These are phyloP conservation scores for Nephila pilipes DNA, from an alignment of 1,140 invertebrate genomes.

Conservation along the genomic window DNA sequence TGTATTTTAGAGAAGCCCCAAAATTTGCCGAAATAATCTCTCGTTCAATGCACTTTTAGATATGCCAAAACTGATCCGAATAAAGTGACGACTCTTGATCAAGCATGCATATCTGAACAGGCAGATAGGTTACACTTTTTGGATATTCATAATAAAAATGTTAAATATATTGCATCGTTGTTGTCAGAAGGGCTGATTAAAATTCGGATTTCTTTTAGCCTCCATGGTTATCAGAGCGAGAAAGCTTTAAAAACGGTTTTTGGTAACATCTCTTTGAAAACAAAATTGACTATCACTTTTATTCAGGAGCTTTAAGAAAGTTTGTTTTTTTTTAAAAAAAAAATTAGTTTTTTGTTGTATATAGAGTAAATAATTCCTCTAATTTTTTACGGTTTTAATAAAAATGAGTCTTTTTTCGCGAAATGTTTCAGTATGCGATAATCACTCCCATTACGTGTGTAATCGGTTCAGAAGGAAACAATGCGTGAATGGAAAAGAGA, in stretches of 20 bases:
- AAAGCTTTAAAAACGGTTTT: background rate
- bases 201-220: background rate
- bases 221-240: slow-evolving; percentile 25
- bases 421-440: too few species aligned
- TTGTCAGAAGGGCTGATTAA: background rate
- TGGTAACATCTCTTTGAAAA: background rate
- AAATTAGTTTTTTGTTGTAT: background rate
- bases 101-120: background rate
- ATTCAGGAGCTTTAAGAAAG: background rate
- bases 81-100: background rate
- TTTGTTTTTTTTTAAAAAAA: background rate
- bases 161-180: background rate
- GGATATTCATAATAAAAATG: background rate
- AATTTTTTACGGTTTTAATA: background rate
- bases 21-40: too few species aligned
- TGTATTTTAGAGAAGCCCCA: too few species aligned
- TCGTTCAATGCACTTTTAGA: background rate
- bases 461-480: too few species aligned
- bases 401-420: background rate
- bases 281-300: background rate
- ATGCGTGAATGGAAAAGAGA: too few species aligned
- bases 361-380: background rate
- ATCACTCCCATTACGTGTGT: too few species aligned
- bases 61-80: background rate
- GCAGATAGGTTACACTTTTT: background rate